Conservation (phyloP, 2,797 vertebrate genomes). For the Anniella stebbinsi region DNA sequence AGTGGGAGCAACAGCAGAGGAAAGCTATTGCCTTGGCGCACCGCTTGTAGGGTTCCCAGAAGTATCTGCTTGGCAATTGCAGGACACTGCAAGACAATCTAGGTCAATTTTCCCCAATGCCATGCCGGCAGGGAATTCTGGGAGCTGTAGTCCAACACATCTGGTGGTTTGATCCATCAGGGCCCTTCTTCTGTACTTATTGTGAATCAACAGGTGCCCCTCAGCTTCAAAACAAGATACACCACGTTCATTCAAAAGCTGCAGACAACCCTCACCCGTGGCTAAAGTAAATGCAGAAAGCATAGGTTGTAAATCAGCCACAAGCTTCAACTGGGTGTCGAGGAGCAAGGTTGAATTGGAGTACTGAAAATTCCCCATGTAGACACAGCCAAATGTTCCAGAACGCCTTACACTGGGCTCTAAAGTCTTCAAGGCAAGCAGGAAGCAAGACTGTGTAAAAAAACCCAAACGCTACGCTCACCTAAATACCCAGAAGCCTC, state of each 20-base stretch:
- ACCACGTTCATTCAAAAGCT: not conserved
- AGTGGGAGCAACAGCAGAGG: no score
- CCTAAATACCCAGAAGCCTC: not conserved
- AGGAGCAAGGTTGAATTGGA: not conserved
- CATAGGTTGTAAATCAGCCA: not conserved
- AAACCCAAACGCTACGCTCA: not conserved
- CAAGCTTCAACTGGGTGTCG: not conserved
- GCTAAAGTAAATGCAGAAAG: not conserved
- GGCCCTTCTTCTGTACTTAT: not conserved
- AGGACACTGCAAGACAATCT: not conserved
- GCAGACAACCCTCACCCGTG: not conserved
- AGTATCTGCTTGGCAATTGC: not conserved
- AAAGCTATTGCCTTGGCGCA: not conserved
- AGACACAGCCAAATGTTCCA: not conserved
- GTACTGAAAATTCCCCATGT: not conserved
- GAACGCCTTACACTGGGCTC: not conserved
- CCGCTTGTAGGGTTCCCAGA: no score
- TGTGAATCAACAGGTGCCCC: not conserved
- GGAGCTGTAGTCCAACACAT: no score
- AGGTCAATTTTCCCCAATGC: no score
- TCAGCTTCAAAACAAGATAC: not conserved
- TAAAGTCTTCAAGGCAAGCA: not conserved
- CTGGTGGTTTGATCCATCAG: not conserved
- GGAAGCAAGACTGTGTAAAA: fast-evolving
- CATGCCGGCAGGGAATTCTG: no score